These are phyloP conservation scores for Podilymbus podiceps DNA, from an alignment of 2,113 vertebrate species.

Conservation along the genomic window DNA sequence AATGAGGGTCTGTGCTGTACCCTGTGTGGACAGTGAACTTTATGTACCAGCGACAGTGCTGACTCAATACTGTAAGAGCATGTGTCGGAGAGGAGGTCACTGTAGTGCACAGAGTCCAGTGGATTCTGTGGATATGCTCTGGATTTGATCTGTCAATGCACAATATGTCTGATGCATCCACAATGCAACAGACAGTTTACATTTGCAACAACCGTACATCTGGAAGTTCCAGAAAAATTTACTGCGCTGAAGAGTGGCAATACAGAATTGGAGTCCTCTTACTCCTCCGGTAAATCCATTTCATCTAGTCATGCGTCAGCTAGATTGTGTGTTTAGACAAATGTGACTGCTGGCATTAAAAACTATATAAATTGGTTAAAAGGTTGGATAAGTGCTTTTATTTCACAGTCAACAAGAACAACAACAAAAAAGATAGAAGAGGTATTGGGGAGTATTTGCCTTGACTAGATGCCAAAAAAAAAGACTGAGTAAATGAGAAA, in stretches of 20 bases:
- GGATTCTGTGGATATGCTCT: not conserved
- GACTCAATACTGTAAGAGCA: not conserved
- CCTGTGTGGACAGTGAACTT: not conserved
- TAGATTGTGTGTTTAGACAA: not conserved
- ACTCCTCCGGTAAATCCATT: not conserved
- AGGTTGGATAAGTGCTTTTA: not conserved
- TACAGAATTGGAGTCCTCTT: not conserved
- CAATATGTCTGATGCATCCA: not conserved
- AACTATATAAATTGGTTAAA: not conserved
- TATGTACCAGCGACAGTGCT: not conserved
- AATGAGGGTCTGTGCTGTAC: not conserved
- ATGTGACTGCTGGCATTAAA: not conserved
- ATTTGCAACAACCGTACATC: not conserved
- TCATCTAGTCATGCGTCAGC: not conserved
- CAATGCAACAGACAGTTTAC: not conserved
- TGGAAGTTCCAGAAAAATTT: not conserved
- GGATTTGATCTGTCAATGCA: not conserved
- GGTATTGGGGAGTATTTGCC: not conserved
- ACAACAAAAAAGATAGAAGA: not conserved
- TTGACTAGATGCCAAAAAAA: not conserved
- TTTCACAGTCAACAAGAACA: not conserved
- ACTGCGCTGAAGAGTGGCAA: not conserved
- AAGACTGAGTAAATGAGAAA: not conserved
- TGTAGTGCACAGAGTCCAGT: not conserved
- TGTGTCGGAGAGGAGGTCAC: not conserved